A percentile compares a stretch with the other conserved stretches of the same genome.
phyloP scores from a whole-genome alignment of 2,888 invertebrate genomes.

The Seira ritae region DNA sequence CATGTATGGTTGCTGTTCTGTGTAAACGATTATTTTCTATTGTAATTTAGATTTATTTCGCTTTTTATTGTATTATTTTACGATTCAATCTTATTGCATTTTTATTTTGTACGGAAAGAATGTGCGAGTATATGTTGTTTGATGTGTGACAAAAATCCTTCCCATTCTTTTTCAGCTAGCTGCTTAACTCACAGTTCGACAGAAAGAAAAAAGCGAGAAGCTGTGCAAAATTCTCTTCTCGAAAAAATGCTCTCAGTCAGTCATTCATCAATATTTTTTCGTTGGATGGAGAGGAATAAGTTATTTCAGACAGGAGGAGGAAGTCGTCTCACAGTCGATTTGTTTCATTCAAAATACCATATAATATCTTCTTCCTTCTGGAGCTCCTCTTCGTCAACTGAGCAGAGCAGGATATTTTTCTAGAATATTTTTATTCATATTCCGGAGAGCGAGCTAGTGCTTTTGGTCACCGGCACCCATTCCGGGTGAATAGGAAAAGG shows the following conservation, averaged over 20 bases:
- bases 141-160: constrained; percentile 7
- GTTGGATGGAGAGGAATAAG: constrained; percentile 9
- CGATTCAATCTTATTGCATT: constrained; percentile 9
- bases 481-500: constrained; percentile 21
- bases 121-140: constrained; percentile 27
- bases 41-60: constrained; percentile 17
- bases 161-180: constrained; percentile 29
- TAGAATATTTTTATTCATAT: background rate
- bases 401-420: background rate
- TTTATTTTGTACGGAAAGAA: background rate
- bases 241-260: background rate
- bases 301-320: background rate
- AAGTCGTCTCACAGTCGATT: background rate
- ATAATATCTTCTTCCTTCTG: constrained; percentile 8
- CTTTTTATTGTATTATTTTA: constrained; percentile 20
- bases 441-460: background rate
- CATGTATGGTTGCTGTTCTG: background rate
- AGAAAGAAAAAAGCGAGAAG: background rate
- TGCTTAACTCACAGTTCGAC: background rate
- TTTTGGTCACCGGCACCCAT: background rate
- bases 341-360: background rate
- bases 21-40: background rate
- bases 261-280: constrained; percentile 5
- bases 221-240: background rate
- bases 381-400: constrained; percentile 1